These are phyloP conservation scores for Bradynema listronoti DNA, from an alignment of 1,140 invertebrate genomes.

Conservation along the genomic window DNA sequence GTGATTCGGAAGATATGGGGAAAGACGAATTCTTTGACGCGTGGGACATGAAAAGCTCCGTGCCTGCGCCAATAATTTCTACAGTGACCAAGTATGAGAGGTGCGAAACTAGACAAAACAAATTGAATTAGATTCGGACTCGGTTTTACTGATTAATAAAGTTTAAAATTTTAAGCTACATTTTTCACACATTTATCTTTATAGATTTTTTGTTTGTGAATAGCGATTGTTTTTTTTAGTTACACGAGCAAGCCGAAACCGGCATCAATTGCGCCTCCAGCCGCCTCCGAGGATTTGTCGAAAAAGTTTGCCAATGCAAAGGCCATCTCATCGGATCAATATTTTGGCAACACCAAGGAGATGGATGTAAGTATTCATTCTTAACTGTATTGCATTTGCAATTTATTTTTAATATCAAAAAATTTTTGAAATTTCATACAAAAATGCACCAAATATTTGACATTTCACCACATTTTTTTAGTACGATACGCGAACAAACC, in stretches of 20 bases:
- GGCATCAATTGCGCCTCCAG: slow-evolving; percentile 14
- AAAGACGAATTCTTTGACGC: slow-evolving; percentile 45
- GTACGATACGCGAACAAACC: slow-evolving; percentile 67
- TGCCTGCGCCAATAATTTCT: too few relatives aligned
- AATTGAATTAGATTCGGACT: too few relatives aligned
- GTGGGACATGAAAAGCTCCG: slow-evolving; percentile 34
- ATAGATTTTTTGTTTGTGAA: not conserved
- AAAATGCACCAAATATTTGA: not conserved
- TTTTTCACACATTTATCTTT: not conserved
- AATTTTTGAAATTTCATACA: not conserved
- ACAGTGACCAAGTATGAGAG: too few relatives aligned
- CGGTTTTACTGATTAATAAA: too few relatives aligned
- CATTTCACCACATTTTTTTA: not conserved
- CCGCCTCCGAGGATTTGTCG: slow-evolving; percentile 38
- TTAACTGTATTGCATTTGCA: not conserved
- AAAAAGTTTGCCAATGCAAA: slow-evolving; percentile 68
- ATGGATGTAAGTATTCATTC: slow-evolving; percentile 54
- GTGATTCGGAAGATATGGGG: slow-evolving; percentile 6
- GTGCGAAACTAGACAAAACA: too few relatives aligned
- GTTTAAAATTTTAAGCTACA: too few relatives aligned
- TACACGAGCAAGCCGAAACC: slow-evolving; percentile 6
- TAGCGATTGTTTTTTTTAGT: slow-evolving; percentile 3
- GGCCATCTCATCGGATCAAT: slow-evolving; percentile 93
- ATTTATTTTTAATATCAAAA: not conserved
- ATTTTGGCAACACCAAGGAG: slow-evolving; percentile 69